phyloP scores from a whole-genome alignment of 2,888 invertebrate species.

The Anarsia innoxiella region DNA sequence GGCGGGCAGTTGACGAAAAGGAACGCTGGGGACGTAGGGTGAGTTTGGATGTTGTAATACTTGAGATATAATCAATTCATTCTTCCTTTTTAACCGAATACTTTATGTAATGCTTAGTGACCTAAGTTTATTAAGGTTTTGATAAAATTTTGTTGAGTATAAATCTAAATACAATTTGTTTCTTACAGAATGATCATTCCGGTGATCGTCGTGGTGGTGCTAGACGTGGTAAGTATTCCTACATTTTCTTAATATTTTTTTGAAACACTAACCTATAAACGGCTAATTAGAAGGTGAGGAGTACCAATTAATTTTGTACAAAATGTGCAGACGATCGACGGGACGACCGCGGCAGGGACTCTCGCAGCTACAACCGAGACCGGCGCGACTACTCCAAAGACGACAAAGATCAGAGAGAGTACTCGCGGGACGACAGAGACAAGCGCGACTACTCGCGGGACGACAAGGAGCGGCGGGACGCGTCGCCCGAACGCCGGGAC shows the following conservation, averaged over 20 bases:
- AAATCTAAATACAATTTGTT: not conserved
- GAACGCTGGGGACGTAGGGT: slow-evolving; percentile 65
- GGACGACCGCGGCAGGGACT: slow-evolving; percentile 44
- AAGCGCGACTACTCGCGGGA: slow-evolving; percentile 21
- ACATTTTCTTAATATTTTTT: no score
- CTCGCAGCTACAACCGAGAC: slow-evolving; percentile 56
- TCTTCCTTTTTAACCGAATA: no score
- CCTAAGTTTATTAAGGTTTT: no score
- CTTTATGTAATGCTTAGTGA: no score
- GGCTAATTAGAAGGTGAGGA: no score
- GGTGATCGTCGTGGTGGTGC: slow-evolving; percentile 56
- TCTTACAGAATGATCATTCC: slow-evolving; percentile 58
- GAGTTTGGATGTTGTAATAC: no score
- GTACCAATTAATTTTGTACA: no score
- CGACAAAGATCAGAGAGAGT: slow-evolving; percentile 27
- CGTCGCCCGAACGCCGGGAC: slow-evolving; percentile 28
- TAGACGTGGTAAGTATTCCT: slow-evolving; percentile 49
- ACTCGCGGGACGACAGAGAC: slow-evolving; percentile 28
- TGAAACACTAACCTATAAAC: no score
- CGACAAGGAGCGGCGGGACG: slow-evolving; percentile 27
- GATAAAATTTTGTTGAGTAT: no score
- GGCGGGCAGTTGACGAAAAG: slow-evolving; percentile 54
- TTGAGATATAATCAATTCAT: no score
- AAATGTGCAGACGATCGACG: slow-evolving; percentile 34
- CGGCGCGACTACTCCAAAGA: slow-evolving; percentile 53